Evolutionary conservation across 2,888 invertebrate species (phyloP).

Genomic region (Andricus curvator): DNA sequence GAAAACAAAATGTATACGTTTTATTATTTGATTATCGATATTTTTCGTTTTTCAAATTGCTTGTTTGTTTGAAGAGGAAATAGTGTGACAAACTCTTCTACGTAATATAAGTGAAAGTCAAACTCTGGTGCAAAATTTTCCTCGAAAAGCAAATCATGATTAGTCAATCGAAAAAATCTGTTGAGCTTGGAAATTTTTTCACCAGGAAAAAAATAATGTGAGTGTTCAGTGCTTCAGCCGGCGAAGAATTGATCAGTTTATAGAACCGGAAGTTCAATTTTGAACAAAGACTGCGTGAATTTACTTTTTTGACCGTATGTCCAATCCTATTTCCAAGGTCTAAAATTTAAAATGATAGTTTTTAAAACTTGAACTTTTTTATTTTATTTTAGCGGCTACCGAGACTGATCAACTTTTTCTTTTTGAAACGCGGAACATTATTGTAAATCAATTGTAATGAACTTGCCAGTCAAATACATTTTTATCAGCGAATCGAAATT

Average conservation of each 20-base stretch:
- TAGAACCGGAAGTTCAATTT: not conserved
- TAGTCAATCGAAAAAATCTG: not conserved
- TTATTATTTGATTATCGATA: slow-evolving; percentile 36
- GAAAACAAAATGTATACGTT: slow-evolving; percentile 40
- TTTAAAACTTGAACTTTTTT: no score
- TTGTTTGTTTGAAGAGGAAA: slow-evolving; percentile 23
- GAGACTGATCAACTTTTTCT: not conserved
- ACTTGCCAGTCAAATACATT: slow-evolving; percentile 17
- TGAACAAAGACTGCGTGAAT: no score
- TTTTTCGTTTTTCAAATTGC: slow-evolving; percentile 23
- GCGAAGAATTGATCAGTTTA: not conserved
- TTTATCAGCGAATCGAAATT: slow-evolving; percentile 13
- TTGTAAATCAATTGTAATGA: slow-evolving; percentile 1
- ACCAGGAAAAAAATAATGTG: not conserved
- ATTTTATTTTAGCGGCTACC: no score
- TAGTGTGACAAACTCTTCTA: slow-evolving; percentile 25
- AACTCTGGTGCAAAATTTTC: slow-evolving; percentile 14
- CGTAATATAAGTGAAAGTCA: slow-evolving; percentile 11
- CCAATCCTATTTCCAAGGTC: no score
- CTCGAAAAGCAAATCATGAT: not conserved
- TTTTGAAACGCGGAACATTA: not conserved
- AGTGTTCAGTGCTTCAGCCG: not conserved
- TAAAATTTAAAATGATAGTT: no score
- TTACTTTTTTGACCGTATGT: no score
- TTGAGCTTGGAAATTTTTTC: slow-evolving; percentile 10